phyloP scores from a whole-genome alignment of 2,113 vertebrate species.

The Ailurus styani region DNA sequence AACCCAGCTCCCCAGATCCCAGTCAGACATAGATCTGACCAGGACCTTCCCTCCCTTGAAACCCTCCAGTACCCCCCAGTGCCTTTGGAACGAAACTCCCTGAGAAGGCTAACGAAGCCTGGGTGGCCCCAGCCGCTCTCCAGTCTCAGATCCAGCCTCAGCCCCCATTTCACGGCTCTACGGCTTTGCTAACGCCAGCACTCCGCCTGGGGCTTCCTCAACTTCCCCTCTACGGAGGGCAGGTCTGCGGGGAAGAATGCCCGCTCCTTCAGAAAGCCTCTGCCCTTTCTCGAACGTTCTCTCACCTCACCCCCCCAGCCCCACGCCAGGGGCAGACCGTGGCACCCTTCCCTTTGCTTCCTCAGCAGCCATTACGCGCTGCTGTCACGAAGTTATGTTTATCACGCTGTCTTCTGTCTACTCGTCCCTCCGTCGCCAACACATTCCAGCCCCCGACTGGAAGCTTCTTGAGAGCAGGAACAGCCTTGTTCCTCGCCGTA shows the following conservation, averaged over 20 bases:
- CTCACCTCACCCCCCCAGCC: neutral
- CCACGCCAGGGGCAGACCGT: neutral
- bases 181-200: neutral
- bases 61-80: neutral
- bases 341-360: neutral
- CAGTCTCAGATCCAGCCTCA: neutral
- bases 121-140: neutral
- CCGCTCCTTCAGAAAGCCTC: neutral
- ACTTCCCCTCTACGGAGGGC: neutral
- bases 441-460: slow-evolving; percentile 4
- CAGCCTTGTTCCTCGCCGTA: neutral
- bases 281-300: neutral
- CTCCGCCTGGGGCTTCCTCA: neutral
- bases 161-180: neutral
- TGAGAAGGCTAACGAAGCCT: neutral
- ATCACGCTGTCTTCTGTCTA: neutral
- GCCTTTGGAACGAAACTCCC: neutral
- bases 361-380: slow-evolving; percentile 22
- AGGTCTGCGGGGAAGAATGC: neutral
- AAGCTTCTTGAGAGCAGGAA: slow-evolving; percentile 50
- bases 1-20: neutral
- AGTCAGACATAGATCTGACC: neutral
- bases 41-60: neutral
- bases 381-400: slow-evolving; percentile 18
- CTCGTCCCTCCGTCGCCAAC: neutral